Evolutionary conservation across 2,113 vertebrate species (phyloP).

Genomic region (Limnothrissa miodon): DNA sequence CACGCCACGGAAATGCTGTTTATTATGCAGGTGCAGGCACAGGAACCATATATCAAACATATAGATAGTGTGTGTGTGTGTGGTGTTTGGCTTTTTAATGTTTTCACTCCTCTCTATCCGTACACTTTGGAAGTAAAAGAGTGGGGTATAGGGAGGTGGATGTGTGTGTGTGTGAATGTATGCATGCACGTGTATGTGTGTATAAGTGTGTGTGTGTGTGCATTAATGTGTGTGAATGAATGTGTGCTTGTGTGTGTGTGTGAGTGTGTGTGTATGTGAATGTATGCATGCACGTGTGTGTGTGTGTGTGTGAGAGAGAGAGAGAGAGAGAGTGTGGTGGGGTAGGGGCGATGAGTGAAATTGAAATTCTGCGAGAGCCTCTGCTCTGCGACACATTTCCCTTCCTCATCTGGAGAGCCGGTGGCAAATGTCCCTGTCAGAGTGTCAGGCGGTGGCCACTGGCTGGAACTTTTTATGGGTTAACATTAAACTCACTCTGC

Average conservation of each 20-base stretch:
- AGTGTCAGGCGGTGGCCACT: not conserved
- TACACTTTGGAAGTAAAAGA: not conserved
- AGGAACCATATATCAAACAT: not conserved
- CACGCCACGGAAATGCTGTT: not conserved
- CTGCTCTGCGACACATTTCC: not conserved
- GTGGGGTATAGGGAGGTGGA: not conserved
- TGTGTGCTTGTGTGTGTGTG: too few relatives aligned
- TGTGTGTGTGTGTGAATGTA: not conserved
- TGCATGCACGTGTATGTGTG: too few relatives aligned
- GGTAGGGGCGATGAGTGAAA: not conserved
- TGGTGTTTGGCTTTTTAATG: not conserved
- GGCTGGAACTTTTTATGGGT: constrained; percentile 1
- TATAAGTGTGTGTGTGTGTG: not conserved
- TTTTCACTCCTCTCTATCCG: not conserved
- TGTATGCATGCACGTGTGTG: not conserved
- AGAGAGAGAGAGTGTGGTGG: not conserved
- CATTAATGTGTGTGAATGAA: too few relatives aligned
- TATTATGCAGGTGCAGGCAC: not conserved
- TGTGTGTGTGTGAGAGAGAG: not conserved
- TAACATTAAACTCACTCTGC: constrained; percentile 5
- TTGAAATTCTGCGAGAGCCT: not conserved
- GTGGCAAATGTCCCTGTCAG: constrained; percentile 14
- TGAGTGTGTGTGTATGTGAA: not conserved
- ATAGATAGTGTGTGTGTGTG: constrained; percentile 9
- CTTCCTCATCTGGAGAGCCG: constrained; percentile 9